Conservation (phyloP, 2,797 vertebrate species). For the Oreochromis grahami region DNA sequence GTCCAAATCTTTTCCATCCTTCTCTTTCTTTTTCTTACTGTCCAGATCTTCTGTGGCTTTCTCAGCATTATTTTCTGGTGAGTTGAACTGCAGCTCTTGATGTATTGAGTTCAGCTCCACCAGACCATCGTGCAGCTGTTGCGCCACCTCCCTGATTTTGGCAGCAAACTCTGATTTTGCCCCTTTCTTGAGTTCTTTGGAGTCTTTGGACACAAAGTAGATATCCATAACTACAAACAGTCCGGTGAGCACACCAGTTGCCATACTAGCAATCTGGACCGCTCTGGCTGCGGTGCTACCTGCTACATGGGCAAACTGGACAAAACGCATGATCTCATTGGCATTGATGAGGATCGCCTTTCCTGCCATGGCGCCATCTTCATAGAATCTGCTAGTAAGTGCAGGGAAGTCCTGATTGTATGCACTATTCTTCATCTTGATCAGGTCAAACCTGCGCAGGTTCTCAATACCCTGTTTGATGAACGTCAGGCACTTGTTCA, state of each 20-base stretch:
- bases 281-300: conserved; percentile 77
- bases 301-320: conserved; percentile 75
- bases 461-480: conserved; percentile 79
- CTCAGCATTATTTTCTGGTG: background rate
- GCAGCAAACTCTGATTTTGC: conserved; percentile 77
- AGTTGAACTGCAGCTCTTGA: conserved; percentile 66
- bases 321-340: conserved; percentile 78
- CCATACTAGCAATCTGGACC: conserved; percentile 76
- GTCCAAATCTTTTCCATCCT: background rate
- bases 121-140: conserved; percentile 71
- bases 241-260: conserved; percentile 72
- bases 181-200: conserved; percentile 76
- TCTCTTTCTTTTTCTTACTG: background rate
- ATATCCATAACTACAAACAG: conserved; percentile 80
- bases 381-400: conserved; percentile 63
- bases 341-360: conserved; percentile 76
- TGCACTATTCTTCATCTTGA: conserved; percentile 67
- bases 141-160: conserved; percentile 74
- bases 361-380: conserved; percentile 77
- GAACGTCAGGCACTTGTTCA: conserved; percentile 76
- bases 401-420: conserved; percentile 72
- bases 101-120: conserved; percentile 74
- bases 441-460: conserved; percentile 69
- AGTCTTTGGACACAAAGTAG: conserved; percentile 80
- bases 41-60: background rate